Evolutionary conservation across 2,888 invertebrate genomes (phyloP).

Genomic region (Chrysina gloriosa): DNA sequence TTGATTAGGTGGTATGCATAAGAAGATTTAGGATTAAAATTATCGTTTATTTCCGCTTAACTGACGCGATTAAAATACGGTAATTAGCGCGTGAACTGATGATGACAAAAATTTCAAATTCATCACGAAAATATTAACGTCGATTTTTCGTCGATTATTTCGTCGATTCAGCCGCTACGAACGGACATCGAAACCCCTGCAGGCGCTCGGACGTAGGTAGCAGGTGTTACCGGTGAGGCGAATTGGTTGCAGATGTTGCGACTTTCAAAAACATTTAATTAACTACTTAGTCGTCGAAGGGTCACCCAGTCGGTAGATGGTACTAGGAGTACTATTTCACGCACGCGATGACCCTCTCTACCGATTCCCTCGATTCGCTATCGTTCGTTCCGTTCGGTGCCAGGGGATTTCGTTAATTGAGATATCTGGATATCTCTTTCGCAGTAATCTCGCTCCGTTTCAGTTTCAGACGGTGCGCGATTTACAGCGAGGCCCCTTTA

Average conservation of each 20-base stretch:
- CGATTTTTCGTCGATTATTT: too few species aligned
- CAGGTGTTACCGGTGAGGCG: constrained; percentile 50
- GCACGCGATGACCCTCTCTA: constrained; percentile 7
- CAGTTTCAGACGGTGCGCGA: constrained; percentile 44
- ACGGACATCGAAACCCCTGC: constrained; percentile 45
- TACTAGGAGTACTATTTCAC: constrained; percentile 37
- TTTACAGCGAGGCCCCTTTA: background rate
- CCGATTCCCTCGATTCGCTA: background rate
- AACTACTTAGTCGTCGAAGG: constrained; percentile 55
- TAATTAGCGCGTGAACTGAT: too few species aligned
- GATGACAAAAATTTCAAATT: too few species aligned
- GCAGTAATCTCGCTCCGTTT: constrained; percentile 48
- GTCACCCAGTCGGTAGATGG: constrained; percentile 46
- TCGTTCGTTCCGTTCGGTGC: constrained; percentile 18
- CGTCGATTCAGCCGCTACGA: too few species aligned
- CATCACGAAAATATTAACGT: too few species aligned
- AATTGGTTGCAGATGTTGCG: constrained; percentile 57
- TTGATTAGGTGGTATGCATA: background rate
- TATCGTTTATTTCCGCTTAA: too few species aligned
- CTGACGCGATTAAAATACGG: too few species aligned
- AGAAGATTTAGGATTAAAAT: too few species aligned
- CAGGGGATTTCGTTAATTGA: constrained; percentile 51
- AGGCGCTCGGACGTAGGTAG: constrained; percentile 46
- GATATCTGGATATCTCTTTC: constrained; percentile 45
- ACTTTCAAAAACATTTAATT: constrained; percentile 53